Evolutionary conservation across 2,113 vertebrate genomes (phyloP).

Genomic region (Coturnix japonica): DNA sequence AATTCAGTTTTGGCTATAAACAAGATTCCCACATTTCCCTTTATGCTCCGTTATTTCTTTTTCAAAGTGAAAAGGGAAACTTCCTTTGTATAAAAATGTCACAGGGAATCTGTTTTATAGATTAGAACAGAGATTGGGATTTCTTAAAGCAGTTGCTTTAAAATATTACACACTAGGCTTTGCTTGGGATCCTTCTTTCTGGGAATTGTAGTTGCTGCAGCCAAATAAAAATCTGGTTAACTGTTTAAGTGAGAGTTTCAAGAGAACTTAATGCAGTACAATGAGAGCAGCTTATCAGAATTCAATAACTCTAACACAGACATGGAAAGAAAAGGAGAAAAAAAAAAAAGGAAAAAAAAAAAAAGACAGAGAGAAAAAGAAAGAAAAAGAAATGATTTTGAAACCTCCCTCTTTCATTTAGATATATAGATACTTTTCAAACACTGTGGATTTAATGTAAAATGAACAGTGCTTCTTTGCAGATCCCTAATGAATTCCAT

Average conservation of each 20-base stretch:
- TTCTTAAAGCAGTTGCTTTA: conserved; percentile 40
- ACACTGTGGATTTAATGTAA: conserved; percentile 23
- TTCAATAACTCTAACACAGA: conserved; percentile 51
- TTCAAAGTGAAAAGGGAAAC: conserved; percentile 30
- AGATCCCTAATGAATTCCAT: background rate
- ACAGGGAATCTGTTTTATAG: conserved; percentile 41
- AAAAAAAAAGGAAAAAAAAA: background rate
- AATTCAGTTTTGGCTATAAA: background rate
- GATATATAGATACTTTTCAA: conserved; percentile 36
- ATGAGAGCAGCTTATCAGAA: conserved; percentile 34
- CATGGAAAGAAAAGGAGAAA: background rate
- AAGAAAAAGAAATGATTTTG: background rate
- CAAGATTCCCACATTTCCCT: background rate
- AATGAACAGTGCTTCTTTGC: conserved; percentile 21
- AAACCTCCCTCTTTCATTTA: conserved; percentile 33
- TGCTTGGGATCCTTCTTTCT: conserved; percentile 52
- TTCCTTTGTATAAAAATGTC: background rate
- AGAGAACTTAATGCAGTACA: conserved; percentile 30
- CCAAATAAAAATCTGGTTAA: conserved; percentile 57
- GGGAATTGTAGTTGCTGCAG: conserved; percentile 17
- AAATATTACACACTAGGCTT: conserved; percentile 26
- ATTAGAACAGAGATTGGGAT: conserved; percentile 28
- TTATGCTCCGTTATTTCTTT: background rate
- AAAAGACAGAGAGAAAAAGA: background rate
- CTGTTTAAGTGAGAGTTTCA: conserved; percentile 34